Conservation (phyloP, 2,888 invertebrate genomes). For the Oscheius myriophilus region DNA sequence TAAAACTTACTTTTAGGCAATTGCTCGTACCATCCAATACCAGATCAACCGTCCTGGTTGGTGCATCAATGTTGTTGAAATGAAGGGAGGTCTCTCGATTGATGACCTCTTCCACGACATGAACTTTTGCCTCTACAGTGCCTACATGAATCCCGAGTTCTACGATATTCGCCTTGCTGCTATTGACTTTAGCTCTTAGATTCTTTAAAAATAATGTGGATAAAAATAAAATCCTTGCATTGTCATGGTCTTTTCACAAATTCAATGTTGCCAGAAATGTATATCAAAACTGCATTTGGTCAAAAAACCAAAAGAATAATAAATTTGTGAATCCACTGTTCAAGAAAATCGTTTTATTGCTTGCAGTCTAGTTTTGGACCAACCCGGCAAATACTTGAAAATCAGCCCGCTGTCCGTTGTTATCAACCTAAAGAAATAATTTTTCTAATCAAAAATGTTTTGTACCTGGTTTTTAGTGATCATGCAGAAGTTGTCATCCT, state of each 20-base stretch:
- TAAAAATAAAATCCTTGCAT: no score
- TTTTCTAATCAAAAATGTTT: background rate
- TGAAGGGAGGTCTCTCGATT: conserved; percentile 29
- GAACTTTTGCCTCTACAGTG: conserved; percentile 52
- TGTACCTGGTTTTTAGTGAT: conserved; percentile 33
- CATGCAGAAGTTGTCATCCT: conserved; percentile 46
- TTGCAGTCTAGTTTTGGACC: no score
- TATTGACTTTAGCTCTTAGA: conserved; percentile 31
- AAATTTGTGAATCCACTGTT: no score
- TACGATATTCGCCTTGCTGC: conserved; percentile 46
- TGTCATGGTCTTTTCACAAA: no score
- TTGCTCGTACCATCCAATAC: conserved; percentile 41
- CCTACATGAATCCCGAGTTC: conserved; percentile 29
- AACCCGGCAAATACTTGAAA: background rate
- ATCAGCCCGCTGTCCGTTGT: conserved; percentile 78
- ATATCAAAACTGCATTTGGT: no score
- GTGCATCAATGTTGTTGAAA: conserved; percentile 43
- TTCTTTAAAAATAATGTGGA: no score
- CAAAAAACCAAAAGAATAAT: no score
- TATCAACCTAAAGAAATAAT: conserved; percentile 84
- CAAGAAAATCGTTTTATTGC: no score
- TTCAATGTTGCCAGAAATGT: no score
- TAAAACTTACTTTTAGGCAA: no score
- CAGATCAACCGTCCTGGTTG: conserved; percentile 46
- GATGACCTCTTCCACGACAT: conserved; percentile 30